A percentile compares a stretch with the other conserved stretches of the same genome.
phyloP scores from a whole-genome alignment of 2,888 invertebrate species.

The Cheilosia vernalis region DNA sequence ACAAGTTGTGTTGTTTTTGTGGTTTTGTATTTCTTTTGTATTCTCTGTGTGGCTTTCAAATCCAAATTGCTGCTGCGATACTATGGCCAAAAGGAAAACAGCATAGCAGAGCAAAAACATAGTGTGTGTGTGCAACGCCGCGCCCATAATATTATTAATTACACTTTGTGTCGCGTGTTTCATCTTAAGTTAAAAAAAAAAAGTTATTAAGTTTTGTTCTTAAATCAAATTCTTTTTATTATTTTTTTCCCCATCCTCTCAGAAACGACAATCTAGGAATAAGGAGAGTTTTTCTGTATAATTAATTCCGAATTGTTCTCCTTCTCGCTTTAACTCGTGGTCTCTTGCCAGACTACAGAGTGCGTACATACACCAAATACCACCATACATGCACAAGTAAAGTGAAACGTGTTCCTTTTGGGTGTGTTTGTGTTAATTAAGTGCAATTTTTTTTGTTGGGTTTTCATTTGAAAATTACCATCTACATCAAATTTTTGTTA shows the following conservation, averaged over 20 bases:
- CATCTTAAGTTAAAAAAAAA: constrained; percentile 4
- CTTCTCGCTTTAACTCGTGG: constrained; percentile 66
- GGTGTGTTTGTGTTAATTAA: constrained; percentile 75
- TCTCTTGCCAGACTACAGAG: constrained; percentile 43
- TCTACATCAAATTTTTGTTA: constrained; percentile 39
- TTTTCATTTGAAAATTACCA: constrained; percentile 59
- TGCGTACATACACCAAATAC: constrained; percentile 46
- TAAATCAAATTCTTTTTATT: constrained; percentile 30
- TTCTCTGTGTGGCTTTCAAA: constrained; percentile 35
- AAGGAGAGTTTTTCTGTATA: constrained; percentile 71
- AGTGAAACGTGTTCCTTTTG: constrained; percentile 71
- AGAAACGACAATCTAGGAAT: constrained; percentile 63
- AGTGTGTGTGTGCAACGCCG: constrained; percentile 72
- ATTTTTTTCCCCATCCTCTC: constrained; percentile 35
- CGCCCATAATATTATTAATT: constrained; percentile 69
- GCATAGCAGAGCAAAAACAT: constrained; percentile 49
- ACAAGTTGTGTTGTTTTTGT: constrained; percentile 59
- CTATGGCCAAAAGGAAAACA: constrained; percentile 59
- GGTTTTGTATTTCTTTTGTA: constrained; percentile 39
- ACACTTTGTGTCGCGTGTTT: constrained; percentile 61
- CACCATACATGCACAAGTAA: constrained; percentile 53
- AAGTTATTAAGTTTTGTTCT: constrained; percentile 28
- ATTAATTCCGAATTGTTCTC: constrained; percentile 70
- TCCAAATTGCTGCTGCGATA: constrained; percentile 34
- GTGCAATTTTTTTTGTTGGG: constrained; percentile 67